Evolutionary conservation across 2,888 invertebrate species (phyloP), one percentile per base, ranked within the genome.

Genomic region (Dynastes maya): DNA sequence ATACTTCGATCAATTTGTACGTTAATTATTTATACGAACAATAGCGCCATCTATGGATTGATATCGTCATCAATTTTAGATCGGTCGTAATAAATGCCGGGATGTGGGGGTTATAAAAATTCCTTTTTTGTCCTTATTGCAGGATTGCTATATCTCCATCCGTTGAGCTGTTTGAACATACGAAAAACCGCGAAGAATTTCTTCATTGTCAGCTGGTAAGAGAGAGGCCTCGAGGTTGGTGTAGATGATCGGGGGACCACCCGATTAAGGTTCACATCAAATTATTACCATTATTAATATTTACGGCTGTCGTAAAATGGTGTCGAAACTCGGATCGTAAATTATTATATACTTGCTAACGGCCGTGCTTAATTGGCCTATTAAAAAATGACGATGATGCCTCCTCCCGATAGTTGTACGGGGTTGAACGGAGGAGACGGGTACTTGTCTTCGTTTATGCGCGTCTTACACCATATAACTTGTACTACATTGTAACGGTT

Each of bases 351-450:
- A 65, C 78, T 78, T 72, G 78, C 71, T 78, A 78, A 78, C 72
- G 72, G 78, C 65, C 61, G 37, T 29, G 53, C 76, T 79, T 79
- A 79, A 79, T 79, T 79, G 79, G 79, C 70, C 71, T 61, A 76
- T 76, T 76, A 76, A 67, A 76, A 76, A 76, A 76, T 72, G 72
- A 72, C 37, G 72, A 58, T 40, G 55, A 58, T 58, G 55, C 16
- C 22, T 58, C 55, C 22, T 58, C 55, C 55, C 55, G 55, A 58
- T 58, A 58, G 22, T 8, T 58, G 22, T 22, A 9, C 22, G 55
- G 22, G 55, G 55, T 58, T 58, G 55, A 27, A 58, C 55, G 55
- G 16, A 58, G 16, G 45, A 58, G 5, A 22, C n/a, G 16, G 16
- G 55, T 22, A 16, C 55, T 58, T 55, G 55, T 55, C n/a, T 55